phyloP scores from a whole-genome alignment of 1,140 invertebrate species.

The Condylostylus longicornis region DNA sequence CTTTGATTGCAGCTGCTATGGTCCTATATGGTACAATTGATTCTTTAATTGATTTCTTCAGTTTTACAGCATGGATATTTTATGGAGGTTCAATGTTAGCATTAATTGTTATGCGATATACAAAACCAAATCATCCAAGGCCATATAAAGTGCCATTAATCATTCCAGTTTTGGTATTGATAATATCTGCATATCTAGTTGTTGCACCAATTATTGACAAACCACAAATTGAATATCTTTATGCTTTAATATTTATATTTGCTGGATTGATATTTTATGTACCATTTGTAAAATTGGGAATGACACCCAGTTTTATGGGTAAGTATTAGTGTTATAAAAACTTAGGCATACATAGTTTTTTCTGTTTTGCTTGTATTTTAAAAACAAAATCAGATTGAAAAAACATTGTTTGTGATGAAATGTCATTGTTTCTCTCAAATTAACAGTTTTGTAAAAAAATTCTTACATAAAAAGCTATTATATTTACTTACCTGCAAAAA shows the following conservation, averaged over 20 bases:
- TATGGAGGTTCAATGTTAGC: conserved; percentile 82
- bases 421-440: too few species aligned
- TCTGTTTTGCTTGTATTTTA: too few species aligned
- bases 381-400: too few species aligned
- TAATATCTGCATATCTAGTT: conserved; percentile 81
- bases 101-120: conserved; percentile 73
- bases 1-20: conserved; percentile 61
- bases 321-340: too few species aligned
- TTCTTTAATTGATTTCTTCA: conserved; percentile 87
- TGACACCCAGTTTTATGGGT: conserved; percentile 71
- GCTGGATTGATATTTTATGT: conserved; percentile 81
- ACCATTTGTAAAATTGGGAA: conserved; percentile 80
- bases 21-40: conserved; percentile 78
- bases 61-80: conserved; percentile 90
- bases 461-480: too few species aligned
- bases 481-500: too few species aligned
- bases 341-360: too few species aligned
- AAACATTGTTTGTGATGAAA: too few species aligned
- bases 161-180: conserved; percentile 74
- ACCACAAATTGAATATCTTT: conserved; percentile 81
- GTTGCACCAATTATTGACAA: conserved; percentile 84
- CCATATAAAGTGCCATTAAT: conserved; percentile 83
- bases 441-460: too few species aligned
- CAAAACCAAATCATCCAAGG: conserved; percentile 70
- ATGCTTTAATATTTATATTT: conserved; percentile 75